A percentile compares a stretch with the other conserved stretches of the same genome.
Evolutionary conservation across 2,113 vertebrate genomes (phyloP).

Genomic region (Odobenus rosmarus): DNA sequence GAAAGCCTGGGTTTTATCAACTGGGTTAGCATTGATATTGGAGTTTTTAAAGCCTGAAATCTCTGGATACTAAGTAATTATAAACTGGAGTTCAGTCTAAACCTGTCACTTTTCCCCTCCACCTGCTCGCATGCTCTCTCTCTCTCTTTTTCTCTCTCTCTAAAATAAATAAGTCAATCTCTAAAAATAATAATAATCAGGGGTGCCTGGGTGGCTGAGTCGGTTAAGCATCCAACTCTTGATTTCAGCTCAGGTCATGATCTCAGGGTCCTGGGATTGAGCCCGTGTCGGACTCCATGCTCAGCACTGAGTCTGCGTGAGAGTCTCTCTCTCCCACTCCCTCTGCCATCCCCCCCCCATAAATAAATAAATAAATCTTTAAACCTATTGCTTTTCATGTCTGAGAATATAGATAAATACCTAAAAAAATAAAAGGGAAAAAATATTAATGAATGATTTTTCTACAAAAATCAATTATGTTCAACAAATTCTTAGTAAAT

Average conservation of each 20-base stretch:
- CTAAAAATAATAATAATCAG: too few relatives aligned
- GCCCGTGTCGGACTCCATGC: not conserved
- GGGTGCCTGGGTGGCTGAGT: too few relatives aligned
- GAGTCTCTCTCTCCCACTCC: not conserved
- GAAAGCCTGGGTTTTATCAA: not conserved
- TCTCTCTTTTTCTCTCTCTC: not conserved
- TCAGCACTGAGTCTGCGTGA: not conserved
- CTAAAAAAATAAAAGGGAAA: not conserved
- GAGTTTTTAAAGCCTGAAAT: conserved; percentile 1
- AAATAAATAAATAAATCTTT: not conserved
- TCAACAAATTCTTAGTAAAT: not conserved
- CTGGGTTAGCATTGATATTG: not conserved
- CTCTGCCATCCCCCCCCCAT: not conserved
- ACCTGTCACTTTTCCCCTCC: not conserved
- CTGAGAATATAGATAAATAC: conserved; percentile 29
- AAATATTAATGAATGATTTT: not conserved
- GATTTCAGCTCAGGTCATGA: too few relatives aligned
- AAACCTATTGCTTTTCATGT: not conserved
- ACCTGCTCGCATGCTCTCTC: not conserved
- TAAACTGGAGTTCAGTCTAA: not conserved
- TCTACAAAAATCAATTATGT: not conserved
- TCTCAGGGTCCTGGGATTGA: not conserved
- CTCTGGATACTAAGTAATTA: not conserved
- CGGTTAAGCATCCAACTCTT: too few relatives aligned
- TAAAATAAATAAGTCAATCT: not conserved